Base-by-base conservation (phyloP, 2,888 invertebrate genomes). In the Octodonta nipae region DNA sequence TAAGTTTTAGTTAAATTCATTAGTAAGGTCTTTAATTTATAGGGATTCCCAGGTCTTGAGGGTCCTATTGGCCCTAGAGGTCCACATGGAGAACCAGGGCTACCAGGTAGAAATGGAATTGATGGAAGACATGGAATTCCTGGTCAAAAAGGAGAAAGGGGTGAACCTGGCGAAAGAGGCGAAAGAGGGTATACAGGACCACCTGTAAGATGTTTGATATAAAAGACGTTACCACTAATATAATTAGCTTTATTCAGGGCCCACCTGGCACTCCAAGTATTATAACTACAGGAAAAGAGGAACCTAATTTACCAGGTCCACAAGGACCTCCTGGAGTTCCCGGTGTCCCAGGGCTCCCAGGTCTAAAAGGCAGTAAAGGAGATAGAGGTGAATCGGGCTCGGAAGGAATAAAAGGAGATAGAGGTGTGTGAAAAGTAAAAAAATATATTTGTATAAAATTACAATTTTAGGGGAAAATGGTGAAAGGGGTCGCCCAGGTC, bases 31-130 rank as follows among this genome's bases (percentile, higher is more conserved):
- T 32, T 27, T 14, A 31, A 20, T 26, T 15, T 35, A 22, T 26
- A 38, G 38, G 38, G 38, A 10, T 16, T 27, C 28, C 26, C 30
- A n/a, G n/a, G n/a, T n/a, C n/a, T 42, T 27, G 41, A 46, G 29
- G 60, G 60, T 11, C 42, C 43, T 5, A 46, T 49, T 10, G 58
- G 56, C 7, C 45, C 46, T 6, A 41, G 47, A 28, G 60, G 59
- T 32, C 43, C 45, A 32, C 44, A 50, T 14, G 56, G 59, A 27
- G 35, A 40, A 26, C 40, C 37, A 12, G 44, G 43, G 26, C 29
- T 11, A 5, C 6, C 32, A 8, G 35, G 35, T 15, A 31, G 26
- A 3, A 31, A 36, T 29, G 36, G 33, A 16, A 17, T 14, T 4
- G 34, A 37, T 32, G 37, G 37, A 7, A 15, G 28, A 13, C 15